A percentile compares a stretch with the other conserved stretches of the same genome.
These are phyloP conservation scores for Congeria kusceri DNA, from an alignment of 2,888 invertebrate genomes.

Conservation along the genomic window DNA sequence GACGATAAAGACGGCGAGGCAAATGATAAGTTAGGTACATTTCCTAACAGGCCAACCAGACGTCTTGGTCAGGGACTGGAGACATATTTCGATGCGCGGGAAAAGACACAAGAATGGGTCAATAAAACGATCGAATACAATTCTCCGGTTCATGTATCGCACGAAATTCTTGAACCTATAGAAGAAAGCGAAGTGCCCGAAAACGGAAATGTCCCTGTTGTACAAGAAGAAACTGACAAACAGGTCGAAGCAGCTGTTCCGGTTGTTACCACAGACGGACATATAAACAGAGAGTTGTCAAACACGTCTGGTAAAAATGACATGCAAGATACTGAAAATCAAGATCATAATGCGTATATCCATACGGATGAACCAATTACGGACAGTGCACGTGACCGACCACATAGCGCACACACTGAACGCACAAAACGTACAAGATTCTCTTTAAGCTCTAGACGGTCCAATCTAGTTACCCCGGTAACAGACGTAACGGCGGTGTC, in stretches of 20 bases:
- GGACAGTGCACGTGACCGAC: background rate
- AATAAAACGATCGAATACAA: background rate
- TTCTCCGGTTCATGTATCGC: background rate
- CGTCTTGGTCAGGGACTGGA: background rate
- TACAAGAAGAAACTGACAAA: too few species aligned
- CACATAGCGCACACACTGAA: slow-evolving; percentile 8
- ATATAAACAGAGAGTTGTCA: too few species aligned
- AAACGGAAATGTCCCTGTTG: too few species aligned
- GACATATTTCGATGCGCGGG: background rate
- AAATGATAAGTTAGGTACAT: background rate
- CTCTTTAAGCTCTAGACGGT: slow-evolving; percentile 12
- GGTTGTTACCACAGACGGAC: too few species aligned
- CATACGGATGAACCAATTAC: too few species aligned
- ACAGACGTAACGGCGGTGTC: slow-evolving; percentile 36
- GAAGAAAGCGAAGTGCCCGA: background rate
- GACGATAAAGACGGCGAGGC: slow-evolving; percentile 4
- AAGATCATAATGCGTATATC: too few species aligned
- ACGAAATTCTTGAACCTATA: background rate
- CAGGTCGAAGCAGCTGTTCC: too few species aligned
- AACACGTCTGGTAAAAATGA: too few species aligned
- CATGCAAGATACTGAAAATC: too few species aligned
- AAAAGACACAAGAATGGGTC: slow-evolving; percentile 6
- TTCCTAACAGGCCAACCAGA: background rate
- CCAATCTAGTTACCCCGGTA: slow-evolving; percentile 34
- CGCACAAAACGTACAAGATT: slow-evolving; percentile 1